Evolutionary conservation across 2,888 invertebrate species (phyloP).

Genomic region (Mesorhabditis spiculigera): DNA sequence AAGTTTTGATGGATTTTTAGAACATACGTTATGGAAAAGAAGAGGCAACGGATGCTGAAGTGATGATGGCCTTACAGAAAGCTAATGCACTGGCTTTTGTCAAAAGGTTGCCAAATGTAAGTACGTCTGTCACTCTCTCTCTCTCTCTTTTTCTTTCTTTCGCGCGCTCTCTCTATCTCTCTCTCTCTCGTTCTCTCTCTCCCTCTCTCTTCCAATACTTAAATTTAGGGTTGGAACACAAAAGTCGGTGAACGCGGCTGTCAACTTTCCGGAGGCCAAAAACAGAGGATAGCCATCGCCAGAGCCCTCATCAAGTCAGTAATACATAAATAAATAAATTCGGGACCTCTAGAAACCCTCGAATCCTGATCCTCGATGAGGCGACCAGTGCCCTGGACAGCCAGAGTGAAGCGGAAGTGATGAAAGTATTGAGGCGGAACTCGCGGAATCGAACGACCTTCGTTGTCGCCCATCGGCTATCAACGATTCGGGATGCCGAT

Average conservation of each 20-base stretch:
- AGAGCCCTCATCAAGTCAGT: not conserved
- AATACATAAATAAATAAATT: not conserved
- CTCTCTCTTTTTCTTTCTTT: not conserved
- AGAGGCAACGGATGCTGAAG: not conserved
- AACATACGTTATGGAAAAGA: not conserved
- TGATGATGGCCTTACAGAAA: not conserved
- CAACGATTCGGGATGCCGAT: not conserved
- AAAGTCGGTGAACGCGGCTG: not conserved
- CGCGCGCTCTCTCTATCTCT: no score
- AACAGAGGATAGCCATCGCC: not conserved
- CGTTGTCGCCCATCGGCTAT: not conserved
- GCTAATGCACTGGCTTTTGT: not conserved
- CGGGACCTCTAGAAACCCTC: not conserved
- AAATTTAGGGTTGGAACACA: slow-evolving; percentile 1
- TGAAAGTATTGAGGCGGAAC: not conserved
- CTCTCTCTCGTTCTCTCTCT: no score
- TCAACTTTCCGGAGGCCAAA: not conserved
- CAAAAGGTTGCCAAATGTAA: not conserved
- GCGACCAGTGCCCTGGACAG: not conserved
- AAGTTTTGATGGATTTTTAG: not conserved
- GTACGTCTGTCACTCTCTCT: not conserved
- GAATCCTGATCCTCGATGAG: not conserved
- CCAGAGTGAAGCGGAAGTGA: not conserved
- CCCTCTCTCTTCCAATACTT: not conserved
- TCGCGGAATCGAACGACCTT: not conserved